Conservation (phyloP, 2,113 vertebrate genomes). For the Tachysurus vachellii region DNA sequence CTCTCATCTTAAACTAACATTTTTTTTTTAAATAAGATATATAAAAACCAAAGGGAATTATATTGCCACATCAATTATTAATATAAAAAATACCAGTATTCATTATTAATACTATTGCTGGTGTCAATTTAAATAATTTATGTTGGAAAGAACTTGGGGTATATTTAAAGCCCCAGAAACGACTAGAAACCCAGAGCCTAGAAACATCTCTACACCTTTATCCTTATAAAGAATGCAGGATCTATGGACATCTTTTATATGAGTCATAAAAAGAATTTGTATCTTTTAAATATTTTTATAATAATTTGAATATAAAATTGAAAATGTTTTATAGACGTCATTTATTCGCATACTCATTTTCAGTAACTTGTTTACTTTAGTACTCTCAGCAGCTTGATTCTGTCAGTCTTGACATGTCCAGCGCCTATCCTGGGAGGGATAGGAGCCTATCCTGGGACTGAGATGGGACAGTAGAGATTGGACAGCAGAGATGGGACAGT, state of each 20-base stretch:
- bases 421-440: neutral
- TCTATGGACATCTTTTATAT: neutral
- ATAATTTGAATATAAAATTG: neutral
- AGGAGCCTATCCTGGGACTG: too few species aligned
- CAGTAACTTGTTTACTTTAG: neutral
- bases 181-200: neutral
- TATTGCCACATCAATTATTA: neutral
- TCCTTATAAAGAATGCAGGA: neutral
- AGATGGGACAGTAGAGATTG: neutral
- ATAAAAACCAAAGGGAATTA: neutral
- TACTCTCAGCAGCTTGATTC: neutral
- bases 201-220: neutral
- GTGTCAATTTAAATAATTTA: neutral
- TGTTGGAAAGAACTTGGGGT: neutral
- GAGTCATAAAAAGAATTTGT: too few species aligned
- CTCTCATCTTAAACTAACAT: neutral
- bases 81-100: neutral
- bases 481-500: too few species aligned
- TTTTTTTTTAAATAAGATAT: neutral
- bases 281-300: neutral
- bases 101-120: neutral
- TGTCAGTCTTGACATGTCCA: neutral
- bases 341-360: neutral
- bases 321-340: neutral
- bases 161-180: neutral